Percentiles rank a stretch among this genome's conserved stretches.
These are phyloP conservation scores for Caerostris extrusa DNA, from an alignment of 1,140 invertebrate genomes.

Conservation along the genomic window DNA sequence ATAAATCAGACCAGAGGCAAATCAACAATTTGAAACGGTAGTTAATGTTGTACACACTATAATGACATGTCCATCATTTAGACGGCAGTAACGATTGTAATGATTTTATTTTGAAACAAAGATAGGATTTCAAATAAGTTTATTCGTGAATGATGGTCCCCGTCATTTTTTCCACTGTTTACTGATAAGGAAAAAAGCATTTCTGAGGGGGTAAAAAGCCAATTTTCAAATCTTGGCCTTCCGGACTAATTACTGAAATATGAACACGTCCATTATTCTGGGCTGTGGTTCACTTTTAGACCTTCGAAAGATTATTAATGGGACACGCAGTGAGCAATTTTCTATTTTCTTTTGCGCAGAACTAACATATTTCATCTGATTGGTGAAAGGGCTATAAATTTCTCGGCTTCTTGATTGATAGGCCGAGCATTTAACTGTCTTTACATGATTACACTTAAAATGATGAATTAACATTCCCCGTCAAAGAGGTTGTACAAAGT, in stretches of 20 bases:
- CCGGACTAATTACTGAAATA: slow-evolving; percentile 61
- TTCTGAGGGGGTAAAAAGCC: neutral
- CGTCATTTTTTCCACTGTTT: neutral
- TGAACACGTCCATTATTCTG: slow-evolving; percentile 33
- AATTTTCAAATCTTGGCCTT: slow-evolving; percentile 49
- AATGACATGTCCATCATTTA: neutral
- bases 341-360: slow-evolving; percentile 30
- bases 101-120: neutral
- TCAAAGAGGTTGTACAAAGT: slow-evolving; percentile 18
- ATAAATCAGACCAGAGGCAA: neutral
- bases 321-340: slow-evolving; percentile 28
- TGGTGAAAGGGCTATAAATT: slow-evolving; percentile 69
- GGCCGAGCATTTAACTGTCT: neutral
- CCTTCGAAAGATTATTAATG: slow-evolving; percentile 67
- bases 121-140: slow-evolving; percentile 6
- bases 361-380: slow-evolving; percentile 57
- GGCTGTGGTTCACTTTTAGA: slow-evolving; percentile 70
- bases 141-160: neutral
- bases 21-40: neutral
- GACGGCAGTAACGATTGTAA: neutral
- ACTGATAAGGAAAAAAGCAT: neutral
- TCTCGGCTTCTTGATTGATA: slow-evolving; percentile 53
- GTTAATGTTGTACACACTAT: neutral
- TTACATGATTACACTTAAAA: slow-evolving; percentile 69
- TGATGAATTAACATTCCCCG: slow-evolving; percentile 46